Evolutionary conservation across 2,888 invertebrate genomes (phyloP).

Genomic region (Eudemis profundana): DNA sequence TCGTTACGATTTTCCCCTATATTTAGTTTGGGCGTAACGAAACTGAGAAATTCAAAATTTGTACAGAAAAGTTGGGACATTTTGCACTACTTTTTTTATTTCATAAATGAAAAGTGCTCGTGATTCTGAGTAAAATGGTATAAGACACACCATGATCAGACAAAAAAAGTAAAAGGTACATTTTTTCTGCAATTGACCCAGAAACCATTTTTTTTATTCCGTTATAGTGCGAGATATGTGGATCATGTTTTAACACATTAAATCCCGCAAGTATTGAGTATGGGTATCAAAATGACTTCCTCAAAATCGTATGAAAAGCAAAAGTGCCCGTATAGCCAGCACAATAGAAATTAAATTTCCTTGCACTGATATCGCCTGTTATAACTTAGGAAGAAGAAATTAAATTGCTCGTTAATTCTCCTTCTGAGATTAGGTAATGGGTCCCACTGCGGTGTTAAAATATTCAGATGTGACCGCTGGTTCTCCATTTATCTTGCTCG

Average conservation of each 20-base stretch:
- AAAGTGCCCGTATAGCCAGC: background rate
- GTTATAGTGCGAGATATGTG: background rate
- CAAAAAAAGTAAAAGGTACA: background rate
- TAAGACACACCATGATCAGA: too few species aligned
- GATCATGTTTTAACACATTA: slow-evolving; percentile 1
- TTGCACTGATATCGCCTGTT: background rate
- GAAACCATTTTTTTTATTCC: slow-evolving; percentile 5
- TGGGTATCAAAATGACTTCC: background rate
- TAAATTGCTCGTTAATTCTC: slow-evolving; percentile 4
- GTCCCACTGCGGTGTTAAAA: background rate
- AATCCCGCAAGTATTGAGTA: background rate
- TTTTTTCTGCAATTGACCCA: background rate
- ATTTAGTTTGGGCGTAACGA: too few species aligned
- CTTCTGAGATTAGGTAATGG: background rate
- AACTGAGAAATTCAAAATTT: too few species aligned
- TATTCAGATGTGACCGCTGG: slow-evolving; percentile 2
- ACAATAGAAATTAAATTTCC: background rate
- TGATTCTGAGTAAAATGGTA: too few species aligned
- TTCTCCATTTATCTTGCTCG: background rate
- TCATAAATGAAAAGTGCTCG: too few species aligned
- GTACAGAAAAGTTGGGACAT: too few species aligned
- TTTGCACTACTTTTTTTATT: too few species aligned
- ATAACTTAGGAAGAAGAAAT: background rate
- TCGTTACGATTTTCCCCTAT: too few species aligned
- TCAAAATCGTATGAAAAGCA: background rate